Percentiles rank a stretch among this genome's conserved stretches.
Conservation (phyloP, 2,113 vertebrate species). For the Gallinago paraguaiae region DNA sequence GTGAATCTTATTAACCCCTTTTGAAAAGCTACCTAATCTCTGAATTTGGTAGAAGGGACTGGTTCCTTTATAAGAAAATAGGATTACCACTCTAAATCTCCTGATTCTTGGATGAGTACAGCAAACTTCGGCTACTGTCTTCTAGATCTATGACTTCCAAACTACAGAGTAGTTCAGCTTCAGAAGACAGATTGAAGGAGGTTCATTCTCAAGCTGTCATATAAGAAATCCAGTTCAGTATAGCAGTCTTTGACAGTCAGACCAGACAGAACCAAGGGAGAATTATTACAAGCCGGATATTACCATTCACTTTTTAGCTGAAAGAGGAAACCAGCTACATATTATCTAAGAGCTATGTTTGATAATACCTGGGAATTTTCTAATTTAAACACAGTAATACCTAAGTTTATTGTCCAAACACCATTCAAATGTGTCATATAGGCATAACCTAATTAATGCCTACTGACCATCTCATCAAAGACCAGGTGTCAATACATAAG, state of each 20-base stretch:
- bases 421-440: not conserved
- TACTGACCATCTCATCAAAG: not conserved
- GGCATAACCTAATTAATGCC: not conserved
- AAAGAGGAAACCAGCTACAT: not conserved
- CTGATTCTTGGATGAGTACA: not conserved
- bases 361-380: not conserved
- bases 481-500: not conserved
- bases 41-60: not conserved
- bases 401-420: not conserved
- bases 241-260: not conserved
- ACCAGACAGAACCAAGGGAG: not conserved
- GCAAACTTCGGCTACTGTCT: not conserved
- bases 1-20: not conserved
- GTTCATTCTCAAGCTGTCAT: not conserved
- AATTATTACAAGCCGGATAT: not conserved
- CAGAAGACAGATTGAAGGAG: not conserved
- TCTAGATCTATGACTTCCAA: not conserved
- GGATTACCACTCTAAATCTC: not conserved
- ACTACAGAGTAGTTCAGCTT: not conserved
- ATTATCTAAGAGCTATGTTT: not conserved
- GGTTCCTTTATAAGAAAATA: not conserved
- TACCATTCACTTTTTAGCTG: not conserved
- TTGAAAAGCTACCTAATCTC: not conserved
- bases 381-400: not conserved
- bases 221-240: not conserved